Percentiles rank a stretch among this genome's conserved stretches.
phyloP scores from a whole-genome alignment of 2,797 vertebrate species.

The Adelosebastes latens region DNA sequence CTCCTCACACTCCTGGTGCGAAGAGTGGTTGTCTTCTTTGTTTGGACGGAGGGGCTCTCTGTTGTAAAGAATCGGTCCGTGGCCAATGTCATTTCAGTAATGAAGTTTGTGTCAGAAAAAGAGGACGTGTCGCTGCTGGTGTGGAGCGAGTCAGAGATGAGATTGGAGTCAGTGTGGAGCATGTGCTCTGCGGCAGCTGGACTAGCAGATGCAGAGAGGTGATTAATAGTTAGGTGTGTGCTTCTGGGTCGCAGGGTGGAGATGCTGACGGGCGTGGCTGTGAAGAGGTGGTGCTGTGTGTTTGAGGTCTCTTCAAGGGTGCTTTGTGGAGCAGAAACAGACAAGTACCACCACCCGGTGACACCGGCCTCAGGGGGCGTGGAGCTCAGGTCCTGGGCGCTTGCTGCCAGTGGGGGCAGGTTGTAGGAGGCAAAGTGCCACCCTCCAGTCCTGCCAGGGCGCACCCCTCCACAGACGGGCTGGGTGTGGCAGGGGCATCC shows the following conservation, averaged over 20 bases:
- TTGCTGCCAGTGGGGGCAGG: slow-evolving; percentile 62
- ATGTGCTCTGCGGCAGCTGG: slow-evolving; percentile 12
- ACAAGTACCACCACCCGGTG: slow-evolving; percentile 60
- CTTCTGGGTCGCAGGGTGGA: slow-evolving; percentile 24
- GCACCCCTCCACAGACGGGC: slow-evolving; percentile 75
- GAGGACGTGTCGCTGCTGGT: slow-evolving; percentile 6
- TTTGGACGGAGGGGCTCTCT: slow-evolving; percentile 55
- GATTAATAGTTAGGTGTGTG: slow-evolving; percentile 31
- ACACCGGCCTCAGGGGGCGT: slow-evolving; percentile 35
- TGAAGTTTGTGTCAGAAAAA: slow-evolving; percentile 39
- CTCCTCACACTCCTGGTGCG: slow-evolving; percentile 82
- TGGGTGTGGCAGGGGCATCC: slow-evolving; percentile 88
- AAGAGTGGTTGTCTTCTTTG: slow-evolving; percentile 79
- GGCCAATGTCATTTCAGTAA: slow-evolving; percentile 39
- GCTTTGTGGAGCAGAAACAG: slow-evolving; percentile 51
- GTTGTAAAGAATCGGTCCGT: slow-evolving; percentile 57
- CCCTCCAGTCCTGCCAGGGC: slow-evolving; percentile 54
- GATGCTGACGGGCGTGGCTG: slow-evolving; percentile 28
- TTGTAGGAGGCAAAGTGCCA: slow-evolving; percentile 81
- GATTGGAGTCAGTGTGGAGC: slow-evolving; percentile 27
- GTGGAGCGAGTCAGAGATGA: slow-evolving; percentile 24
- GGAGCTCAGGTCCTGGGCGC: slow-evolving; percentile 53
- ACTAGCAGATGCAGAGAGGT: slow-evolving; percentile 11
- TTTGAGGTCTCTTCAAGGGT: slow-evolving; percentile 18
- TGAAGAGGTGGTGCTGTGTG: slow-evolving; percentile 15